A percentile compares a stretch with the other conserved stretches of the same genome.
Evolutionary conservation across 30 jellyfish, hydroid and myxozoan species (phyloP).

Genomic region (Aurelia sp.): DNA sequence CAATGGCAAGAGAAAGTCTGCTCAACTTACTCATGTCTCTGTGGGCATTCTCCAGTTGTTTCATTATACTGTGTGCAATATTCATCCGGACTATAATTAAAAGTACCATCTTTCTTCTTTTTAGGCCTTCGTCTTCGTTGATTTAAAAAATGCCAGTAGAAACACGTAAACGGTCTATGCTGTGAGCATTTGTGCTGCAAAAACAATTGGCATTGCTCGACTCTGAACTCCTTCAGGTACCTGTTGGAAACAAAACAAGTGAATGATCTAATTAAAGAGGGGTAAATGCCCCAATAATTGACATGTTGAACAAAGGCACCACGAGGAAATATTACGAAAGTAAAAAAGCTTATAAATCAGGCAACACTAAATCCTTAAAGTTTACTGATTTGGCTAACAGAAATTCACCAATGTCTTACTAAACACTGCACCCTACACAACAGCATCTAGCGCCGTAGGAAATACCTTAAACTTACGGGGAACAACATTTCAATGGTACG

Average conservation of each 20-base stretch:
- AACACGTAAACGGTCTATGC: constrained; percentile 97
- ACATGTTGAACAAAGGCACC: background rate
- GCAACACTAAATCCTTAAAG: too few relatives aligned
- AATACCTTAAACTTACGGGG: too few relatives aligned
- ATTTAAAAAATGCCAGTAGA: constrained; percentile 94
- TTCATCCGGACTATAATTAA: constrained; percentile 96
- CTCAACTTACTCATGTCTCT: constrained; percentile 91
- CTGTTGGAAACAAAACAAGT: constrained; percentile 46
- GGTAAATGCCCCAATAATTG: constrained; percentile 7
- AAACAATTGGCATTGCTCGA: constrained; percentile 93
- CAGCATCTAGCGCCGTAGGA: too few relatives aligned
- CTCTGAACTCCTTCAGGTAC: constrained; percentile 94
- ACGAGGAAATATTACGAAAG: background rate
- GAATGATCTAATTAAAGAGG: constrained; percentile 29
- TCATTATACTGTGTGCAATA: constrained; percentile 93
- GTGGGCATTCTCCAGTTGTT: constrained; percentile 97
- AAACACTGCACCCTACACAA: too few relatives aligned
- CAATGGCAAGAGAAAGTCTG: background rate
- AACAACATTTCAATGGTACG: too few relatives aligned
- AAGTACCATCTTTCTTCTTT: constrained; percentile 92
- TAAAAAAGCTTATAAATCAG: background rate
- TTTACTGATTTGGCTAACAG: too few relatives aligned
- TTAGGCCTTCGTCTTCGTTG: constrained; percentile 94
- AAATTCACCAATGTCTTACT: too few relatives aligned
- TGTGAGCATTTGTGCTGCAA: constrained; percentile 98